Conservation (phyloP, 2,888 invertebrate genomes). For the Spicauda simplicius region DNA sequence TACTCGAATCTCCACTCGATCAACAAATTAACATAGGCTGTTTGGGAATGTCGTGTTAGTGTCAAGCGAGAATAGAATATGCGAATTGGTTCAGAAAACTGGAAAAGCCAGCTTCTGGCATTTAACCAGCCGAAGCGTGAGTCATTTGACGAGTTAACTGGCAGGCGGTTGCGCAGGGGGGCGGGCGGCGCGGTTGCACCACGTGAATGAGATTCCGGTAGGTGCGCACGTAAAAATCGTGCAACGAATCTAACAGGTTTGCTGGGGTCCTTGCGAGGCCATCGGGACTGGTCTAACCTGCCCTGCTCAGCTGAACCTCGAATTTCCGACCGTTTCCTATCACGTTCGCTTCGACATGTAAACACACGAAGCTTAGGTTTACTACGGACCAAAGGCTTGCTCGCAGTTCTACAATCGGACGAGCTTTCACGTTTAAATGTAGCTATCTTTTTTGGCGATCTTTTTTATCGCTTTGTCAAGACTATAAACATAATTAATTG, state of each 20-base stretch:
- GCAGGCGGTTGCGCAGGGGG: slow-evolving; percentile 63
- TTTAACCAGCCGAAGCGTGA: slow-evolving; percentile 79
- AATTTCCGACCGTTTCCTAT: slow-evolving; percentile 81
- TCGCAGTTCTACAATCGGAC: slow-evolving; percentile 40
- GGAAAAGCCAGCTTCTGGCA: slow-evolving; percentile 82
- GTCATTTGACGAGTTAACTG: slow-evolving; percentile 83
- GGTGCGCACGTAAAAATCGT: slow-evolving; percentile 85
- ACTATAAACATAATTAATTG: slow-evolving; percentile 68
- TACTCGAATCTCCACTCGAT: slow-evolving; percentile 5
- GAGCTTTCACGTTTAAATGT: slow-evolving; percentile 38
- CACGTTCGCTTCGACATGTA: slow-evolving; percentile 66
- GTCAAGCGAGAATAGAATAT: slow-evolving; percentile 68
- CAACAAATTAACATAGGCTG: slow-evolving; percentile 44
- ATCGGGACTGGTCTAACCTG: slow-evolving; percentile 85
- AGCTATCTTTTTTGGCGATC: slow-evolving; percentile 52
- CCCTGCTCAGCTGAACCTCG: slow-evolving; percentile 80
- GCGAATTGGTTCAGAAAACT: slow-evolving; percentile 80
- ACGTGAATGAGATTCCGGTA: slow-evolving; percentile 84
- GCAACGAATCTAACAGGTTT: slow-evolving; percentile 85
- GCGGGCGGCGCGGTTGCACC: slow-evolving; percentile 71
- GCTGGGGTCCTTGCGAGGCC: slow-evolving; percentile 84
- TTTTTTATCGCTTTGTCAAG: slow-evolving; percentile 53
- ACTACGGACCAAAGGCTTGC: neutral
- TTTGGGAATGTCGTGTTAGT: slow-evolving; percentile 51
- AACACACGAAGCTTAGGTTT: slow-evolving; percentile 49